phyloP scores from a whole-genome alignment of 2,797 vertebrate genomes.

The Rallus crepitans region DNA sequence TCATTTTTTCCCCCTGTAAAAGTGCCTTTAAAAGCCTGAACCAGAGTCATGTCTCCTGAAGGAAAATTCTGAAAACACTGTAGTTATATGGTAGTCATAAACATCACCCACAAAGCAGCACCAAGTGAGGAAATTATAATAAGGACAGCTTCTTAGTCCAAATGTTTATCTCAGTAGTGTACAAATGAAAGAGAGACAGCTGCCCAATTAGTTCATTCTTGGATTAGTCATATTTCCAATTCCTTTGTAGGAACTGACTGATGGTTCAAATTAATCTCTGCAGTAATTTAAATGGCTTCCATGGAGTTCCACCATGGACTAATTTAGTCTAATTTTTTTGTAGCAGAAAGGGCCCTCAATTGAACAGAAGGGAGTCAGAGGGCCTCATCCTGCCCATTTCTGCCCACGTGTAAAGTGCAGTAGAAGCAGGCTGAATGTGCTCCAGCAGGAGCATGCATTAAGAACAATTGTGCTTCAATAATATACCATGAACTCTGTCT shows the following conservation, averaged over 20 bases:
- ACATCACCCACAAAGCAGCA: not conserved
- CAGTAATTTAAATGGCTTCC: not conserved
- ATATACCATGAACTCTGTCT: not conserved
- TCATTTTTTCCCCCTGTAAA: not conserved
- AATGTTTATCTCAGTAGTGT: conserved; percentile 34
- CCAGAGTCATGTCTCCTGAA: not conserved
- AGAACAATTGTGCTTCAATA: not conserved
- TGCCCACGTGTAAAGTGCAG: not conserved
- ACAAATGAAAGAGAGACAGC: not conserved
- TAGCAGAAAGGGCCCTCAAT: not conserved
- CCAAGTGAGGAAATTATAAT: not conserved
- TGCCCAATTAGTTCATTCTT: conserved; percentile 32
- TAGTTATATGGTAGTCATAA: not conserved
- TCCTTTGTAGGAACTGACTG: not conserved
- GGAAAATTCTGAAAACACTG: not conserved
- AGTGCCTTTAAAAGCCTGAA: not conserved
- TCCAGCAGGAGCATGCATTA: not conserved
- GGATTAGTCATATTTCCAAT: not conserved
- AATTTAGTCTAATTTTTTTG: not conserved
- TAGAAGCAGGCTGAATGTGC: not conserved
- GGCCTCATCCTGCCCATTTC: not conserved
- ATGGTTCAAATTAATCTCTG: not conserved
- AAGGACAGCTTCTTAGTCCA: not conserved
- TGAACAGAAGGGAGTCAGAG: not conserved
- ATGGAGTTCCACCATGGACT: not conserved